These are phyloP conservation scores for Volucella inanis DNA, from an alignment of 2,888 invertebrate species.

Conservation along the genomic window DNA sequence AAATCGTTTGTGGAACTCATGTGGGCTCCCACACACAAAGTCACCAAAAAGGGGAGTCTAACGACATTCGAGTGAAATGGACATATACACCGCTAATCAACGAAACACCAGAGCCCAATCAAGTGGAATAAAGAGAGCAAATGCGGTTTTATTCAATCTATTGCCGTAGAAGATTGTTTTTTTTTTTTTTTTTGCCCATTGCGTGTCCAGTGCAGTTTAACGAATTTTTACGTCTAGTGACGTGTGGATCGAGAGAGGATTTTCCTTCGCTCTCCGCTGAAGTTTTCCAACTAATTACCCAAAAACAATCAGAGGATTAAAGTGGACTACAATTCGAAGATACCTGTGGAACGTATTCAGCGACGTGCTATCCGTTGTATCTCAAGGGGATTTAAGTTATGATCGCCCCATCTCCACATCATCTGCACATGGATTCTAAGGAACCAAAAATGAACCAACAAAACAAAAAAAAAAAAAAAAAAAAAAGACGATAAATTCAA, in stretches of 20 bases:
- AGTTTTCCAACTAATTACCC: conserved; percentile 19
- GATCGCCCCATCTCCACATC: conserved; percentile 52
- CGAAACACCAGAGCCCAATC: conserved; percentile 36
- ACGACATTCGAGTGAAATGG: conserved; percentile 45
- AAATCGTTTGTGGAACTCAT: conserved; percentile 53
- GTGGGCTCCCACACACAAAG: conserved; percentile 19
- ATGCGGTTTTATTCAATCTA: conserved; percentile 23
- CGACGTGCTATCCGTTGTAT: not conserved
- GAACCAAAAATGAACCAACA: not conserved
- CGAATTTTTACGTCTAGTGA: conserved; percentile 11
- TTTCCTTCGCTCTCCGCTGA: conserved; percentile 4
- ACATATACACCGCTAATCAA: conserved; percentile 9
- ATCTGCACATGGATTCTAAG: conserved; percentile 49
- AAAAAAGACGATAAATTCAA: conserved; percentile 23
- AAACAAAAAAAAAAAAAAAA: conserved; percentile 30
- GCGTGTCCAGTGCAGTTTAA: conserved; percentile 26
- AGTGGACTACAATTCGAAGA: conserved; percentile 4
- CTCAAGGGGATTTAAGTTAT: conserved; percentile 22
- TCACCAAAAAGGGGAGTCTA: conserved; percentile 29
- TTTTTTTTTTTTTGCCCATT: not conserved
- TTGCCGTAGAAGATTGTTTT: conserved; percentile 10
- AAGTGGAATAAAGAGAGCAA: conserved; percentile 64
- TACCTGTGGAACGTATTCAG: conserved; percentile 50
- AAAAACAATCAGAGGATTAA: conserved; percentile 23
- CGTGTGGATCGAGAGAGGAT: conserved; percentile 50